phyloP scores from a whole-genome alignment of 2,888 invertebrate genomes.

The Smittia sp. region DNA sequence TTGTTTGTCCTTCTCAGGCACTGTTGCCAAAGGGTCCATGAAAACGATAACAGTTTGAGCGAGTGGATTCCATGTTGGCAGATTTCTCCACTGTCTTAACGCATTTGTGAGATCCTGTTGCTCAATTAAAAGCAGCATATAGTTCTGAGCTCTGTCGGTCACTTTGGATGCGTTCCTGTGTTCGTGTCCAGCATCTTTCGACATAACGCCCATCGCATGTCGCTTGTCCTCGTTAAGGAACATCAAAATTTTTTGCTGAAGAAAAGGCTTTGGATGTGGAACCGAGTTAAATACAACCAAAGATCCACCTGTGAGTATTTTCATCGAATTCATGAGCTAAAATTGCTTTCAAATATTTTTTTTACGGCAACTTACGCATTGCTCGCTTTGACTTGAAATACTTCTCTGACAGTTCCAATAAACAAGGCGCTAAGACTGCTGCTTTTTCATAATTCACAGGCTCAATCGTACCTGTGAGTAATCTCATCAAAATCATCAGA shows the following conservation, averaged over 20 bases:
- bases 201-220: conserved; percentile 15
- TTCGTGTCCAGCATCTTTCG: conserved; percentile 23
- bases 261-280: background rate
- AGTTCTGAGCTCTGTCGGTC: conserved; percentile 49
- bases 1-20: conserved; percentile 44
- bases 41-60: conserved; percentile 48
- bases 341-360: conserved; percentile 36
- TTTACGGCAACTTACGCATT: too few relatives aligned
- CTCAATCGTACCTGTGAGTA: background rate
- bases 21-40: conserved; percentile 43
- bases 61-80: conserved; percentile 51
- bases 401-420: background rate
- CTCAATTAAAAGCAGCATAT: conserved; percentile 49
- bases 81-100: conserved; percentile 47
- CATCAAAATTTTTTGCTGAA: background rate
- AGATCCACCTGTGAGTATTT: conserved; percentile 6
- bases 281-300: conserved; percentile 24
- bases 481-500: background rate
- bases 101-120: conserved; percentile 48
- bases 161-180: conserved; percentile 4
- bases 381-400: conserved; percentile 25
- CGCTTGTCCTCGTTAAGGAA: conserved; percentile 21
- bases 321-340: too few relatives aligned
- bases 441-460: conserved; percentile 13
- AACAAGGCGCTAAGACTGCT: conserved; percentile 11